Evolutionary conservation across 2,888 invertebrate species (phyloP), one percentile per base, ranked within the genome.

Genomic region (Exocentrus adspersus): DNA sequence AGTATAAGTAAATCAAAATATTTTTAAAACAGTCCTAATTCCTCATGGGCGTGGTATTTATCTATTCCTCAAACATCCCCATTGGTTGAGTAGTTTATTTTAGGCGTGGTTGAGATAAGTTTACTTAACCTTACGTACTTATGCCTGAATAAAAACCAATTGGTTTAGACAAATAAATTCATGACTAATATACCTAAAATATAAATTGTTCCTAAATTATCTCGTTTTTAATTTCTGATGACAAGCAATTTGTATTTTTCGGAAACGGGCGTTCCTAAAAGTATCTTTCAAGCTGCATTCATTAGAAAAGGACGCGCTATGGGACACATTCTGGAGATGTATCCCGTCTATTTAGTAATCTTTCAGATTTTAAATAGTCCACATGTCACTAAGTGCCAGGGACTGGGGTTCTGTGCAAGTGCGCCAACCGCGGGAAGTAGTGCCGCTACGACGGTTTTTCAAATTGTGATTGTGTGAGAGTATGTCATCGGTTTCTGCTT

Each of bases 61-160:
- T 42, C 41, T 58, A 50, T 57, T 51, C 61, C 45, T 16, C 45
- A 17, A 51, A 57, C 30, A 37, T 43, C 21, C 43, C 62, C 20
- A 70, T 70, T 70, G 70, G 70, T 48, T 61, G 53, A 66, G 66
- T 59, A 57, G 9, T 2, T 12, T 19, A 2, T 12, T n/a, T 48
- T 24, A 54, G 70, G 70, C 65, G 70, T 68, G 61, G 45, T 57
- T 53, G 45, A 37, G 51, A 42, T 59, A 41, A 52, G 56, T 60
- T 56, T 12, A 45, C 20, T 17, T 46, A 58, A 30, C 50, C 60
- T 60, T 64, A 30, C 42, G 62, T 48, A 41, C 20, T 50, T 17
- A 28, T 46, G 43, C 32, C 51, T 64, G 42, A 60, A 50, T 37
- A 53, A 52, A 54, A 54, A 24, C 2, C 5, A 43, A 54, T 43